phyloP scores from a whole-genome alignment of 2,113 vertebrate genomes.

The Tympanuchus pallidicinctus region DNA sequence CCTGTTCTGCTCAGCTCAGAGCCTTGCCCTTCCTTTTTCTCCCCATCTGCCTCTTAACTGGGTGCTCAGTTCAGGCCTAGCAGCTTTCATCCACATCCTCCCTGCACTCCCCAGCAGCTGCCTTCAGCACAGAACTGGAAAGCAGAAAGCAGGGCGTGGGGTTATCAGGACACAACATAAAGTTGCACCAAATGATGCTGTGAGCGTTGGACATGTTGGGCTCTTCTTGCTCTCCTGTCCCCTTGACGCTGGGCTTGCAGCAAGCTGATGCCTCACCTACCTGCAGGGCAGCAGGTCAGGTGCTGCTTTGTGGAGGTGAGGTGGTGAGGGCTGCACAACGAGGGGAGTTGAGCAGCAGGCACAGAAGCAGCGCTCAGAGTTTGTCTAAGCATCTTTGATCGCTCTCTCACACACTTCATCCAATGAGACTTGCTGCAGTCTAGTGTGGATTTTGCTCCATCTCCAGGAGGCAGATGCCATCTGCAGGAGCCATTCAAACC shows the following conservation, averaged over 20 bases:
- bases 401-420: not conserved
- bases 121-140: not conserved
- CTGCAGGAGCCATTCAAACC: slow-evolving; percentile 38
- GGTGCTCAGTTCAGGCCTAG: not conserved
- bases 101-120: not conserved
- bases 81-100: not conserved
- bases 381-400: not conserved
- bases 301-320: not conserved
- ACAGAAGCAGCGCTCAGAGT: not conserved
- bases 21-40: not conserved
- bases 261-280: not conserved
- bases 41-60: not conserved
- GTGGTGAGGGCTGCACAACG: not conserved
- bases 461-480: slow-evolving; percentile 59
- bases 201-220: not conserved
- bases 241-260: not conserved
- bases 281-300: not conserved
- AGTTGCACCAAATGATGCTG: not conserved
- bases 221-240: not conserved
- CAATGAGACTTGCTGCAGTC: not conserved
- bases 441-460: slow-evolving; percentile 9
- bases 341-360: not conserved
- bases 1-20: not conserved
- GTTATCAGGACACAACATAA: not conserved
- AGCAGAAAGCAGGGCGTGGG: not conserved